Base-by-base conservation (phyloP, 2,113 vertebrate genomes). In the Phalacrocorax aristotelis region DNA sequence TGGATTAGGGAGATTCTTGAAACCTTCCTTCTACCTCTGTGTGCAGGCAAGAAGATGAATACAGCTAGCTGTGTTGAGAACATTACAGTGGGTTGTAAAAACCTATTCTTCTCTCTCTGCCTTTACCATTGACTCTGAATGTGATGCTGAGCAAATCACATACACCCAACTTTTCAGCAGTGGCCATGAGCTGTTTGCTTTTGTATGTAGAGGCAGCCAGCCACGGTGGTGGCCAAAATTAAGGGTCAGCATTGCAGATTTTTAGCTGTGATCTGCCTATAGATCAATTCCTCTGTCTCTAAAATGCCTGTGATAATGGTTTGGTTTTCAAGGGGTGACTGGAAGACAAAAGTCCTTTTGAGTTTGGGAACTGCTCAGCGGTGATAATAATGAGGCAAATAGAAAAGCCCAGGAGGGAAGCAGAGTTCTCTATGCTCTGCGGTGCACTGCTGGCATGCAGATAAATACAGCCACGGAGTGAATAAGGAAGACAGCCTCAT, bases 331-430 rank as follows among this genome's bases (percentile, higher is more conserved):
- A 89, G 71, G 34, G 68, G 64, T 70, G 78, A 74, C 58, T 90
- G 51, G 66, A 95, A 95, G 87, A 95, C 60, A 94, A 92, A 97
- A 94, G 77, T 88, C 52, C 52, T 92, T 96, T 96, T 91, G 91
- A 90, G 51, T 91, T 82, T 92, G 74, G 25, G 74, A 91, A 91
- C 69, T 55, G 78, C 51, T 96, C 77, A 83, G 58, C 4, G 5
- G 70, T 49, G 88, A 65, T 93, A 87, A 84, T 89, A 85, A 93
- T 1, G 11, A 95, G 77, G 77, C 3, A 20, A 89, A 85, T 25
- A 15, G 10, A 94, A 97, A 95, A 94, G 58, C 77, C 66, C 77
- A 70, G 89, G 85, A 95, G 90, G 87, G 91, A 93, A 78, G 80
- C 69, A 82, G 80, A 74, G 58, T 49, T 92, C 90, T 61, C 66